These are phyloP conservation scores for Penelope pileata DNA, from an alignment of 2,113 vertebrate species.

Conservation along the genomic window DNA sequence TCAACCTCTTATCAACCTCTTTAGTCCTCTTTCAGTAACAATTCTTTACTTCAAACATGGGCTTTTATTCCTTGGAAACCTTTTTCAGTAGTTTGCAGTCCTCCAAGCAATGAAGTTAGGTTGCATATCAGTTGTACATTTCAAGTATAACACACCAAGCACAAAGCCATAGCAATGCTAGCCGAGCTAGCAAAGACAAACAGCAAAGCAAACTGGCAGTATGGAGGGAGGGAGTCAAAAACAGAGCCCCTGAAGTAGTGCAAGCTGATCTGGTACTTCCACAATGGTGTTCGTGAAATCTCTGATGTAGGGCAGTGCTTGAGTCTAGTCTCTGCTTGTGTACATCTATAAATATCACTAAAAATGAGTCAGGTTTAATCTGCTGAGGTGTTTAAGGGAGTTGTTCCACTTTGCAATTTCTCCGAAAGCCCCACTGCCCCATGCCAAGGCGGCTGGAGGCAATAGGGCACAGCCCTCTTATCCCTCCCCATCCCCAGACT, in stretches of 20 bases:
- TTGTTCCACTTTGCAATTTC: accelerated
- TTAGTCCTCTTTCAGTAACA: neutral
- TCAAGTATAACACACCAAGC: neutral
- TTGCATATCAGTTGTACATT: neutral
- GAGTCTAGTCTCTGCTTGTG: neutral
- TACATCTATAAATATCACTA: neutral
- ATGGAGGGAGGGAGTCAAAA: neutral
- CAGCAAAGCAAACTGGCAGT: neutral
- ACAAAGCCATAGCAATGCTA: neutral
- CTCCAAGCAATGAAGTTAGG: neutral
- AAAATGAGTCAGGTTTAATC: neutral
- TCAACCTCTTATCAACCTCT: neutral
- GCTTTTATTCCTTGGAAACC: neutral
- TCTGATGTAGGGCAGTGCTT: neutral
- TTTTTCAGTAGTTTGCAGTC: neutral
- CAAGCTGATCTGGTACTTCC: neutral
- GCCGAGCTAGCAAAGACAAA: neutral
- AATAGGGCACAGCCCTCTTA: neutral
- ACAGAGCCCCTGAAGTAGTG: neutral
- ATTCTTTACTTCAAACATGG: neutral
- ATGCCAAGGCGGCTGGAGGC: neutral
- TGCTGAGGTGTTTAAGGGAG: neutral
- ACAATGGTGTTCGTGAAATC: neutral
- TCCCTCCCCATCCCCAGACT: neutral
- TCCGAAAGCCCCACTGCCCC: accelerated